Evolutionary conservation across 2,113 vertebrate species (phyloP).

Genomic region (Cavia porcellus): DNA sequence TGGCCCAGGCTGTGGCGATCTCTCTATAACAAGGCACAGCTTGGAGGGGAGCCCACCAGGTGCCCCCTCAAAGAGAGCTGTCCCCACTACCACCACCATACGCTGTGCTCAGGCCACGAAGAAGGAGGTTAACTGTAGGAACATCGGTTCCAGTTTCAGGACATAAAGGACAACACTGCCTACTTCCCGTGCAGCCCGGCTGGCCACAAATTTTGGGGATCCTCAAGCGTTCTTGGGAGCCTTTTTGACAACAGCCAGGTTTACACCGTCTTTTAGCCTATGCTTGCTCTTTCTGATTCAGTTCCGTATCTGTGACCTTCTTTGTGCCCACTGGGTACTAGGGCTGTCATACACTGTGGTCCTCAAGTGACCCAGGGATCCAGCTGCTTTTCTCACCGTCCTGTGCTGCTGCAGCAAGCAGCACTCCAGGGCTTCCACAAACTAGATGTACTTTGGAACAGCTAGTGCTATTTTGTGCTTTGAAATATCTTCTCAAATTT

Average conservation of each 20-base stretch:
- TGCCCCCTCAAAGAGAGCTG: neutral
- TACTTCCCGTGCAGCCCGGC: neutral
- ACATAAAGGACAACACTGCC: neutral
- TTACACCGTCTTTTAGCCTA: neutral
- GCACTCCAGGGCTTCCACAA: neutral
- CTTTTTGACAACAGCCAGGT: neutral
- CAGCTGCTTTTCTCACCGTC: neutral
- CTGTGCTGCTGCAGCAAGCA: neutral
- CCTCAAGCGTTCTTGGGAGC: neutral
- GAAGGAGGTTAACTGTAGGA: neutral
- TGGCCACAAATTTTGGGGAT: neutral
- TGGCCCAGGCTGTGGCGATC: neutral
- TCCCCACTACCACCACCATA: neutral
- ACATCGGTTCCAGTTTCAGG: neutral
- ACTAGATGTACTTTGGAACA: neutral
- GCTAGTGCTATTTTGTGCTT: too few relatives aligned
- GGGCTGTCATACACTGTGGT: neutral
- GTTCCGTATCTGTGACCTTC: neutral
- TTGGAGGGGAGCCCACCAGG: neutral
- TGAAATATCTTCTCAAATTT: neutral
- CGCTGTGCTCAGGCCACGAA: neutral
- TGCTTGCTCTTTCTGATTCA: neutral
- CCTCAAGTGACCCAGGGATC: neutral
- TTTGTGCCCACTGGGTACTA: neutral
- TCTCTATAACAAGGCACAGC: neutral